Evolutionary conservation across 1,140 invertebrate species (phyloP).

Genomic region (Metopolophium dirhodum): DNA sequence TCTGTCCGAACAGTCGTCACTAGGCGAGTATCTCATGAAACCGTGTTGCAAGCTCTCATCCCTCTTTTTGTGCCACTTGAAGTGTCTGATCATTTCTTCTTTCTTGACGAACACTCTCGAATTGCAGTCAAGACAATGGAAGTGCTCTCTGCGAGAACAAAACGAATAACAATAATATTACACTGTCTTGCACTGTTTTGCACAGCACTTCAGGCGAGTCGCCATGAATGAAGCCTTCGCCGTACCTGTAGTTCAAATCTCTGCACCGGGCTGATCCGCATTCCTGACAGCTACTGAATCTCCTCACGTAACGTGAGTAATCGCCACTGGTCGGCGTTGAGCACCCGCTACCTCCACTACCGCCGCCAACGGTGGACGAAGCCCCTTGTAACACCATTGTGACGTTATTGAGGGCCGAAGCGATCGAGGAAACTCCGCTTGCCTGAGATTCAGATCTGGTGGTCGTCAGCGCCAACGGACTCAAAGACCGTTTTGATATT

Average conservation of each 20-base stretch:
- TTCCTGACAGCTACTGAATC: conserved; percentile 76
- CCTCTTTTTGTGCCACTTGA: conserved; percentile 99
- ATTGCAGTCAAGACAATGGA: conserved; percentile 93
- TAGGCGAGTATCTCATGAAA: conserved; percentile 92
- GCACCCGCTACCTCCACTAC: neutral
- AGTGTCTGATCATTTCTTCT: conserved; percentile 98
- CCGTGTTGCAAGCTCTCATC: conserved; percentile 96
- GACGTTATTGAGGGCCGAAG: conserved; percentile 38
- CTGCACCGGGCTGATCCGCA: conserved; percentile 82
- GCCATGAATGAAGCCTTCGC: neutral
- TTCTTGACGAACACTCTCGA: conserved; percentile 92
- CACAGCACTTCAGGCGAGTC: neutral
- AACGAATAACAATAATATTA: conserved; percentile 3
- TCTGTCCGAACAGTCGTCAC: conserved; percentile 87
- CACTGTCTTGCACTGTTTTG: neutral
- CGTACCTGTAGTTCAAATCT: conserved; percentile 76
- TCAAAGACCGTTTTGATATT: conserved; percentile 39
- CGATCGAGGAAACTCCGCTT: neutral
- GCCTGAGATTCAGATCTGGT: neutral
- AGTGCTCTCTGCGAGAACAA: conserved; percentile 79
- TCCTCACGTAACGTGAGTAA: conserved; percentile 82
- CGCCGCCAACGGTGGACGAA: neutral
- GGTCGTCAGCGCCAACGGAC: conserved; percentile 35
- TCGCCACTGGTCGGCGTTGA: conserved; percentile 63
- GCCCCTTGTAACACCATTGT: conserved; percentile 40